A percentile compares a stretch with the other conserved stretches of the same genome.
phyloP scores from a whole-genome alignment of 2,113 vertebrate species.

The Anguilla rostrata region DNA sequence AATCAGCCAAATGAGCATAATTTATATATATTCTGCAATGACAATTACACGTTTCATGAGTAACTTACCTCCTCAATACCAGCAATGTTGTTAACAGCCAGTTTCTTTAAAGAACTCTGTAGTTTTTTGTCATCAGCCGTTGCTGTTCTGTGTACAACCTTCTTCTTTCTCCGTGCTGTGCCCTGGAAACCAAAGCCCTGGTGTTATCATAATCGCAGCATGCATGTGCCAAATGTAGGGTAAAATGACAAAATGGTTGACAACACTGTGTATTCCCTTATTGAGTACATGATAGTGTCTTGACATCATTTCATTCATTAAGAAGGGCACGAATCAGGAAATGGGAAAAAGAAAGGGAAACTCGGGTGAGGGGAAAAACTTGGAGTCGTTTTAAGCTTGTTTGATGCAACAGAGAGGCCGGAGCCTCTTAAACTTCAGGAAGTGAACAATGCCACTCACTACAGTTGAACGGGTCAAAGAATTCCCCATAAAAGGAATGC shows the following conservation, averaged over 20 bases:
- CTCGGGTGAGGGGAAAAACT: neutral
- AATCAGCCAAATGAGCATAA: neutral
- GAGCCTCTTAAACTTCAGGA: neutral
- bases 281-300: too few relatives aligned
- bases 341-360: neutral
- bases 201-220: constrained; percentile 5
- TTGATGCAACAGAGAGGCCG: neutral
- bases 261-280: neutral
- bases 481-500: constrained; percentile 54
- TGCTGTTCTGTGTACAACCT: constrained; percentile 98
- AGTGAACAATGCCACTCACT: constrained; percentile 39
- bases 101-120: constrained; percentile 95
- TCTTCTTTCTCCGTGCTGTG: constrained; percentile 98
- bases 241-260: neutral
- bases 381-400: too few relatives aligned
- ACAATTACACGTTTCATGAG: neutral
- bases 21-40: neutral
- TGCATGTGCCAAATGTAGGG: neutral
- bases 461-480: constrained; percentile 23
- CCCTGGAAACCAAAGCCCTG: constrained; percentile 69
- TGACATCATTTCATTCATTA: too few relatives aligned
- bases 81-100: constrained; percentile 97
- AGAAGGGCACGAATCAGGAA: neutral
- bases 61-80: constrained; percentile 92
- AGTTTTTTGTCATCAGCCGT: constrained; percentile 98